Base-by-base conservation (phyloP, 92 coral and sea anemone genomes). In the Bergia puertoricense region DNA sequence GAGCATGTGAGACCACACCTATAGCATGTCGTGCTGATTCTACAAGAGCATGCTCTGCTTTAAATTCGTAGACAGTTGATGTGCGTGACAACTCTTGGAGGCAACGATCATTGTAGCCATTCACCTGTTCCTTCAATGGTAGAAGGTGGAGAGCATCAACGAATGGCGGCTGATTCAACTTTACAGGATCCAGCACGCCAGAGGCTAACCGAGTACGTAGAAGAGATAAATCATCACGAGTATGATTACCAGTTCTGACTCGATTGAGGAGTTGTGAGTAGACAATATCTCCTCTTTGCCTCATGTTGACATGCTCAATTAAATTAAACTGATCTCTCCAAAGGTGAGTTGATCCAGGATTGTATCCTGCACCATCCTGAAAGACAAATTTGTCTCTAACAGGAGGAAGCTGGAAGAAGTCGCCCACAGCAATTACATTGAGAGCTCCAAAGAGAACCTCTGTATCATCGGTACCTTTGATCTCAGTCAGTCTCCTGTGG, bases 341-440 rank as follows among this genome's bases (percentile, higher is more conserved):
- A 62, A 67, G 87, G 18, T 84, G 87, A 84, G 67, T 54, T 66
- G 51, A 59, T 41, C 36, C n/a, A n/a, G n/a, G n/a, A n/a, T n/a
- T n/a, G n/a, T n/a, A n/a, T n/a, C 51, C 37, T 71, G 51, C 59
- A 41, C 0, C 43, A 43, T 57, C 38, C 30, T 84, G 16, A 65
- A 68, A 84, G 51, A 84, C 37, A 54, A 72, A 86, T 37, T 30
- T 37, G 8, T 46, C 89, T 46, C 72, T 56, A 30, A 85, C 88
- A 39, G 89, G 77, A 54, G 76, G 54, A 9, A 86, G 69, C 74
- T 77, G 89, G 50, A 50, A 86, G 72, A 86, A 76, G 74, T 86
- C 89, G 76, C 89, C 89, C 51, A 86, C 80, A 38, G 82, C 83
- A 41, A 86, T 45, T 50, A 86, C 39, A 23, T 76, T 76, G 4